Base-by-base conservation (phyloP, 2,113 vertebrate genomes). In the Butorides virescens region DNA sequence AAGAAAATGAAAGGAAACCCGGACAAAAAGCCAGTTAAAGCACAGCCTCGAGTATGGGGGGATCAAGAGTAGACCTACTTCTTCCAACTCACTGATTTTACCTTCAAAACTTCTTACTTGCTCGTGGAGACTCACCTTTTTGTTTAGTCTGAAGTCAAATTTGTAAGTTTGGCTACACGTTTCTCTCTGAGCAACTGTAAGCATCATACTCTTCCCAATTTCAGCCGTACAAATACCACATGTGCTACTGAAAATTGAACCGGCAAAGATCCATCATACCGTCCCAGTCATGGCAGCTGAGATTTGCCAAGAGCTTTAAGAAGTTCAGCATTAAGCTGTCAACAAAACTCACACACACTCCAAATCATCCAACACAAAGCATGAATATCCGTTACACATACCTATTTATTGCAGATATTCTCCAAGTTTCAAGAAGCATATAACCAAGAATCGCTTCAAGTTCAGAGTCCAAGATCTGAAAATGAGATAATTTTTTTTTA, bases 381-480 rank as follows among this genome's bases (percentile, higher is more conserved):
- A 82, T 18, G 36, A 85, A 86, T 34, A 67, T 39, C 58, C 77
- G 76, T 55, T 77, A 47, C 75, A 91, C 84, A 0, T 95, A 96
- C 96, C 95, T 91, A 34, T 67, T 93, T 92, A 85, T n/a, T 79
- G 91, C n/a, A 88, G 92, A 82, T 63, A 46, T 13, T 70, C 55
- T 89, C 58, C 6, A 14, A 79, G 66, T 37, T 93, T 77, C 81
- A 62, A 18, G 89, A 92, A 76, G 63, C 37, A 56, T 73, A 62
- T 36, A 91, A 85, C 58, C 84, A 88, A 88, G 62, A 91, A 79
- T 18, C 52, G 29, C 10, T 66, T 65, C 73, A 66, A 79, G 55
- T 79, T 90, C 66, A 70, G 53, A 94, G 47, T 76, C 77, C 71
- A 88, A 95, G 67, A 93, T 42, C 97, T 97, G 89, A 56, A 86